Evolutionary conservation across 2,797 vertebrate genomes (phyloP), one percentile per base, ranked within the genome.

Genomic region (Myoxocephalus aenaeus): DNA sequence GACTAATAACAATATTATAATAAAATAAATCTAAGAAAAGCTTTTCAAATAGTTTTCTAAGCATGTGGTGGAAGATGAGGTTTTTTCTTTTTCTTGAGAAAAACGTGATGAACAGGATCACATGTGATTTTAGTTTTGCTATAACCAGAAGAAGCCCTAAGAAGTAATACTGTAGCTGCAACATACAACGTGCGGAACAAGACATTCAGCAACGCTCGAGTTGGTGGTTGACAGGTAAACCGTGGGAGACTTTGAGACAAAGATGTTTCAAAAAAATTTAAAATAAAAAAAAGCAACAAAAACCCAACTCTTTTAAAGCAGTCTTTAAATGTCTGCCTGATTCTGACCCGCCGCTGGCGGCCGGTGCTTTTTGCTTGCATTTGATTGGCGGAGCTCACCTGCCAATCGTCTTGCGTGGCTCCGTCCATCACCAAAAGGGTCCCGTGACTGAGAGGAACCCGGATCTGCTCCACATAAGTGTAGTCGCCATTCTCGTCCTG

Each of bases 321-420:
- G 42, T 17, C 48, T 10, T 11, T 51, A 22, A n/a, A 51, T 51
- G 7, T 40, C 34, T n/a, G 36, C 34, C 58, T 14, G 58, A 14
- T 14, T 61, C n/a, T 62, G 36, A 40, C 15, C 13, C n/a, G 7
- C 5, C 13, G 4, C 42, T 5, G 5, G 44, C 3, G 42, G 22
- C n/a, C 12, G 12, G 59, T 40, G 59, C 14, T 5, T 46, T 46
- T 6, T 46, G 25, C 13, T 8, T n/a, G 56, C 27, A 29, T 58
- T 32, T 67, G 63, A 84, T 62, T 80, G 56, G 51, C 65, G 38
- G 13, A 63, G 22, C 90, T 89, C 87, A 99, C 98, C 97, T 99
- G 97, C 98, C 98, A 99, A 11, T 99, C 97, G 0, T 96, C 96
- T 83, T 99, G 98, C 0, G 96, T 97, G 11, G 97, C 96, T 79